These are phyloP conservation scores for Oryzias dopingdopingensis DNA, from an alignment of 2,797 vertebrate species.

Conservation along the genomic window DNA sequence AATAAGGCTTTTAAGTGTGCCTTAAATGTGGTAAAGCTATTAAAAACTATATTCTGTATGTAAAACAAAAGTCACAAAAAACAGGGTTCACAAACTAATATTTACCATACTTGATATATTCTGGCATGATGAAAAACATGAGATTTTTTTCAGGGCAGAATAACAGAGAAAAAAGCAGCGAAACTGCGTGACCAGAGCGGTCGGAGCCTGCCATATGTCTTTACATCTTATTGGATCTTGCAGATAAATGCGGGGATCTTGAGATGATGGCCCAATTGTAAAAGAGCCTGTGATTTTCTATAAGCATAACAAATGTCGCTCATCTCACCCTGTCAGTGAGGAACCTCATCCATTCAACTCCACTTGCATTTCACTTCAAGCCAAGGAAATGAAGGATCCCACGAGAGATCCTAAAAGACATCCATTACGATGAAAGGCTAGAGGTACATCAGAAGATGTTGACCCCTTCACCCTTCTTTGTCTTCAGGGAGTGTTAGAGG, in stretches of 20 bases:
- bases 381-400: constrained; percentile 58
- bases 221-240: constrained; percentile 45
- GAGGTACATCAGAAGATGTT: constrained; percentile 38
- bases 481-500: constrained; percentile 39
- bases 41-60: too few species aligned
- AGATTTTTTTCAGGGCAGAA: constrained; percentile 37
- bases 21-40: too few species aligned
- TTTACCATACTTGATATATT: constrained; percentile 8
- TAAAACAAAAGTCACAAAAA: background rate
- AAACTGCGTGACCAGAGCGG: constrained; percentile 51
- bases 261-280: constrained; percentile 44
- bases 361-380: constrained; percentile 55
- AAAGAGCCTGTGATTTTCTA: constrained; percentile 44
- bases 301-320: constrained; percentile 56
- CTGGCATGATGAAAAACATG: constrained; percentile 25
- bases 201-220: constrained; percentile 46
- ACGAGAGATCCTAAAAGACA: constrained; percentile 55
- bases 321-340: constrained; percentile 45
- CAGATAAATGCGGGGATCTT: constrained; percentile 43
- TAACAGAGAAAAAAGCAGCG: constrained; percentile 37
- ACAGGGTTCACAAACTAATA: background rate
- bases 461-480: constrained; percentile 57
- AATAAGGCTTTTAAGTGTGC: too few species aligned
- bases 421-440: constrained; percentile 52
- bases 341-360: constrained; percentile 47